These are phyloP conservation scores for Mycetomoellerius zeteki DNA, from an alignment of 1,140 invertebrate genomes.

Conservation along the genomic window DNA sequence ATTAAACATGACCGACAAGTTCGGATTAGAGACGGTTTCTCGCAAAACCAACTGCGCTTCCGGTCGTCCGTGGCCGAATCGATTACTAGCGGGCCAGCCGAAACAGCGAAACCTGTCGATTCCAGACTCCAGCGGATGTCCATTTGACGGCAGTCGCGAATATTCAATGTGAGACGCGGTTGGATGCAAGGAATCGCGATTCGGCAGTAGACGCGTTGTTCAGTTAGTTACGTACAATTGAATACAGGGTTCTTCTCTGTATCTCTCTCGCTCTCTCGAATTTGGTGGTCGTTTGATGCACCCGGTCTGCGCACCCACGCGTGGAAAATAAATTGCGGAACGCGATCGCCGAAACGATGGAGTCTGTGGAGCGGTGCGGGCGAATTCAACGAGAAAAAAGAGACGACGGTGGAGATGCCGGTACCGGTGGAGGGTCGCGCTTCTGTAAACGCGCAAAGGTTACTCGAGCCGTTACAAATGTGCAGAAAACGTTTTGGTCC, in stretches of 20 bases:
- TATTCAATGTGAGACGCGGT: slow-evolving; percentile 66
- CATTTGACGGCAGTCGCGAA: slow-evolving; percentile 67
- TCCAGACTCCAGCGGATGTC: slow-evolving; percentile 67
- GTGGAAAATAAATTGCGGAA: slow-evolving; percentile 71
- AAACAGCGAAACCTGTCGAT: slow-evolving; percentile 68
- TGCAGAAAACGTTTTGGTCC: slow-evolving; percentile 75
- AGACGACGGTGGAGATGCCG: slow-evolving; percentile 44
- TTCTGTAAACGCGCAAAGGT: slow-evolving; percentile 64
- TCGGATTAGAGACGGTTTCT: slow-evolving; percentile 61
- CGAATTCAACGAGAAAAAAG: slow-evolving; percentile 59
- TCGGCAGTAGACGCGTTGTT: slow-evolving; percentile 35
- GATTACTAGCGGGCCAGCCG: slow-evolving; percentile 63
- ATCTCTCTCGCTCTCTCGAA: slow-evolving; percentile 26
- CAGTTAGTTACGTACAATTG: slow-evolving; percentile 30
- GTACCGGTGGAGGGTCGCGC: slow-evolving; percentile 27
- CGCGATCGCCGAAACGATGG: slow-evolving; percentile 65
- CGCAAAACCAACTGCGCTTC: slow-evolving; percentile 47
- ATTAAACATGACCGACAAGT: slow-evolving; percentile 73
- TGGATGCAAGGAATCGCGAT: slow-evolving; percentile 63
- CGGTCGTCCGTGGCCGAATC: slow-evolving; percentile 61
- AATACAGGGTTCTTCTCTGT: background rate
- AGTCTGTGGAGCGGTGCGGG: slow-evolving; percentile 14
- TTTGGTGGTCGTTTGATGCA: slow-evolving; percentile 56
- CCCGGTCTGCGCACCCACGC: slow-evolving; percentile 46
- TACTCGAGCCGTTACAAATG: slow-evolving; percentile 78